Percentiles rank a stretch among this genome's conserved stretches.
These are phyloP conservation scores for Odocoileus hemionus DNA, from an alignment of 2,113 vertebrate genomes.

Conservation along the genomic window DNA sequence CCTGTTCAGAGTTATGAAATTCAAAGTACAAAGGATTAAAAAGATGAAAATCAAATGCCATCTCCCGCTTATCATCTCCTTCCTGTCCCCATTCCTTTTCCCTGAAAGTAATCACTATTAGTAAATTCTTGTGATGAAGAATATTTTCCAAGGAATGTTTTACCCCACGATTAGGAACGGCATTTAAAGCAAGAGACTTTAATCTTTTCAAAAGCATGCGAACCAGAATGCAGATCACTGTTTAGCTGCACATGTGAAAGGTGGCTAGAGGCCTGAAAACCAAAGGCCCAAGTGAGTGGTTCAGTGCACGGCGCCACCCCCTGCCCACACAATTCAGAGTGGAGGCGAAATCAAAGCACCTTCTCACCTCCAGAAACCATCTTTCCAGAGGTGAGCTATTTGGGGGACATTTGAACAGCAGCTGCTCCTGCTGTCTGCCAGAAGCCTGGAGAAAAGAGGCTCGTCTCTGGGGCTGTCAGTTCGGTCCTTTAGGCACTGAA, in stretches of 20 bases:
- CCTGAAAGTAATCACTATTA: not conserved
- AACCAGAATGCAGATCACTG: not conserved
- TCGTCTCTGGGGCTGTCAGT: not conserved
- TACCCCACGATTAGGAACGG: not conserved
- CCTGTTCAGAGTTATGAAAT: not conserved
- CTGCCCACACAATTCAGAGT: not conserved
- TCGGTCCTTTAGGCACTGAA: not conserved
- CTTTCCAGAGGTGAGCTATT: not conserved
- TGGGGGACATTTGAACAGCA: not conserved
- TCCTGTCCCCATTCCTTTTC: not conserved
- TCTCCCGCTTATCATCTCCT: not conserved
- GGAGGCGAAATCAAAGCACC: constrained; percentile 15
- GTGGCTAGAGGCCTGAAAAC: not conserved
- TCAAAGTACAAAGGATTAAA: not conserved
- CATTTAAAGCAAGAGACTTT: constrained; percentile 12
- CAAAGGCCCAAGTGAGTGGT: not conserved
- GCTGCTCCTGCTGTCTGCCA: not conserved
- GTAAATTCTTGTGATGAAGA: not conserved
- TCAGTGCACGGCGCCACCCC: not conserved
- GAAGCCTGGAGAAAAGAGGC: not conserved
- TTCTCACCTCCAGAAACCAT: constrained; percentile 25
- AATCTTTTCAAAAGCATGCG: constrained; percentile 21
- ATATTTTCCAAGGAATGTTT: not conserved
- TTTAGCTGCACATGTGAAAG: not conserved
- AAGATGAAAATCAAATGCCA: not conserved